Evolutionary conservation across 2,797 vertebrate species (phyloP), one percentile per base, ranked within the genome.

Genomic region (Synanceia verrucosa): DNA sequence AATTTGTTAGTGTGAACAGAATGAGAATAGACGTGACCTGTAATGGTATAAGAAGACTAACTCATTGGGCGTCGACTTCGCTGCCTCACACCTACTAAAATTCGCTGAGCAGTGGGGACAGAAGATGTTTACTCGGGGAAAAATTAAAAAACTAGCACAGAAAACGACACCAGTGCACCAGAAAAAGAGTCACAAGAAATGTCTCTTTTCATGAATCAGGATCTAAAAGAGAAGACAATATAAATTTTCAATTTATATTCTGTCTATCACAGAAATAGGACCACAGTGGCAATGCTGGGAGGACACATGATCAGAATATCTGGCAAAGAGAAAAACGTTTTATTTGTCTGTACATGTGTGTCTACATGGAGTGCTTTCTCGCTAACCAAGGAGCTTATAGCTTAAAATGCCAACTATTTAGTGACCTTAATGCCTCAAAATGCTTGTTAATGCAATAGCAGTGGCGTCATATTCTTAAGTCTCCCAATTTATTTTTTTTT

Each of bases 201-300:
- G 57, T 65, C 76, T 88, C 68, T 82, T 79, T 86, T 86, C 76
- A 79, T 72, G 86, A 91, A 87, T 82, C 80, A 67, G 65, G 71
- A 86, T 84, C 76, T 87, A 75, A 89, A 89, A 81, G 34, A 86
- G 73, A 86, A 88, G 84, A 92, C 86, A 89, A 91, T 89, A 87
- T 86, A 91, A 86, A 92, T 91, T 86, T 93, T 90, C 90, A 91
- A 92, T 94, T 94, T 93, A 93, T 92, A 93, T 93, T 93, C 93
- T 73, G 92, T 93, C 91, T 88, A 73, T 94, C 91, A 93, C 67
- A 60, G 82, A 83, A 88, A 87, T 85, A 56, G 68, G 69, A 83
- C 63, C 71, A 34, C 59, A 29, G 57, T 82, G 78, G 72, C 71
- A 73, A 82, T 65, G 79, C 78, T 81, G 79, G 68, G 78, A 89